Evolutionary conservation across 1,140 invertebrate species (phyloP), one percentile per base, ranked within the genome.

Genomic region (Homarus americanus): DNA sequence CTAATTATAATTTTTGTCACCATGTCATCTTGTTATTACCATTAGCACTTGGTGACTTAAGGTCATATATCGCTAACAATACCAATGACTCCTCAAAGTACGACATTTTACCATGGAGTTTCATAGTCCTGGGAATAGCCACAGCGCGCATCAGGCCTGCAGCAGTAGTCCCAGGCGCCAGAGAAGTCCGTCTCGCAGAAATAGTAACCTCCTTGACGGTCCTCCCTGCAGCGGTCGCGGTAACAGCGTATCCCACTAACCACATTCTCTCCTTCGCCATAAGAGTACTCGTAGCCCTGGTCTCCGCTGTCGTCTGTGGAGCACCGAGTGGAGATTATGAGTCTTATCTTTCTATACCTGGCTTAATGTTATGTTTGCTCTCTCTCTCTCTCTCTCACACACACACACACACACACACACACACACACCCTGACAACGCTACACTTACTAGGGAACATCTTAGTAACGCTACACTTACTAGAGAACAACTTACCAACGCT

Each of bases 141-240:
- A 82, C 91, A 92, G 17, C 75, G 20, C 82, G 78, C 73, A 32
- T 69, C 38, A 5, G 92, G 92, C 73, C 92, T 82, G n/a, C 92
- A 92, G 63, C 92, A 92, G 89, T 89, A 92, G 80, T 92, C 92
- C 92, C 92, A 92, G 36, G 87, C 89, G 34, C 85, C 92, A 4
- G 82, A 83, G 49, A 58, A 34, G 79, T 92, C 90, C 24, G 89
- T 91, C 38, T 92, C 80, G 36, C 92, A 92, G 85, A 69, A 91
- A 80, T 73, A 92, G 79, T 87, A 92, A 17, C 85, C 79, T 15
- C 69, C 89, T 2, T 87, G 66, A 2, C 82, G 63, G 73, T 91
- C 85, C 58, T 79, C 69, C 28, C 66, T 41, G 49, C 89, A 91
- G 20, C 53, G 20, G 7, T 63, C 79, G 17, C 92, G 32, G 80